These are phyloP conservation scores for Erebia aethiops DNA, from an alignment of 2,888 invertebrate species.

Conservation along the genomic window DNA sequence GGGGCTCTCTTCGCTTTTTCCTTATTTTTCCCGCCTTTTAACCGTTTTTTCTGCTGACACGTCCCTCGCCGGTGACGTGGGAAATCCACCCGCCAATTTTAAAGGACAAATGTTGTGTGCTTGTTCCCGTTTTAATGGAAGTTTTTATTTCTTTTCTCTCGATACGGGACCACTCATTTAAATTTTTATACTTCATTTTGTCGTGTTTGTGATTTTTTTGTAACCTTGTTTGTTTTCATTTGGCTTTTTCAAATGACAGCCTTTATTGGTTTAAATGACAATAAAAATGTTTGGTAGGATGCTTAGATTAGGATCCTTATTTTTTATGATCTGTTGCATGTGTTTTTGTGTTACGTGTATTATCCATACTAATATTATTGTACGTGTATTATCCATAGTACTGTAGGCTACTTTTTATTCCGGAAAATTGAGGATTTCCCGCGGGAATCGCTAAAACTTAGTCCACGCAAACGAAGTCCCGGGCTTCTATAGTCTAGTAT, in stretches of 20 bases:
- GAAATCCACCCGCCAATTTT: conserved; percentile 62
- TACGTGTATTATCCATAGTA: too few species aligned
- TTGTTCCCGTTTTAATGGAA: conserved; percentile 44
- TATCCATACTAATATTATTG: too few species aligned
- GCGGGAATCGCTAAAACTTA: too few species aligned
- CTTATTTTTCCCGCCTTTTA: conserved; percentile 66
- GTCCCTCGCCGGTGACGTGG: conserved; percentile 54
- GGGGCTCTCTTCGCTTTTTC: conserved; percentile 69
- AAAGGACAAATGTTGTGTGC: conserved; percentile 46
- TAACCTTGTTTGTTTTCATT: conserved; percentile 12
- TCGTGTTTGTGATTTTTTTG: conserved; percentile 14
- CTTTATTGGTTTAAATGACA: neutral
- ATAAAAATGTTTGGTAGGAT: neutral
- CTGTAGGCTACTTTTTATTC: too few species aligned
- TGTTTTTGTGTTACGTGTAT: too few species aligned
- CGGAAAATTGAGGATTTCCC: too few species aligned
- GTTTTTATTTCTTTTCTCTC: conserved; percentile 51
- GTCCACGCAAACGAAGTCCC: too few species aligned
- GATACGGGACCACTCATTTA: conserved; percentile 29
- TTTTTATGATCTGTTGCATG: neutral
- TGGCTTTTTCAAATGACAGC: conserved; percentile 1
- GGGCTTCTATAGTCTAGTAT: too few species aligned
- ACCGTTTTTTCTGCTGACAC: conserved; percentile 59
- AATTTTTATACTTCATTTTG: conserved; percentile 26
- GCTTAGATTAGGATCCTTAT: neutral